These are phyloP conservation scores for Scolopax mira DNA, from an alignment of 2,113 vertebrate genomes.

Conservation along the genomic window DNA sequence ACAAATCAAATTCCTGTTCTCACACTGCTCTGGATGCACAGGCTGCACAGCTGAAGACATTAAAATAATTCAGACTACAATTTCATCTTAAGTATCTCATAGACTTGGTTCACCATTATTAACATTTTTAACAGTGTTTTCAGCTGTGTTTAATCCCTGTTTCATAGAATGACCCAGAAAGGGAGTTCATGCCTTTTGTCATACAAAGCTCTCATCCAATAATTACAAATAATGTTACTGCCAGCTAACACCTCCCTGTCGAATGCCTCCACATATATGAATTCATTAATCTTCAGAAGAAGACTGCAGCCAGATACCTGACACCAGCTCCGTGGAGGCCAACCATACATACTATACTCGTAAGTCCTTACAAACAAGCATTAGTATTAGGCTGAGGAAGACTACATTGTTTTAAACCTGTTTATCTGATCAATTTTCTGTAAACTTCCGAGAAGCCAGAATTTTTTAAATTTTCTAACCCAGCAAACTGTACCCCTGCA, in stretches of 20 bases:
- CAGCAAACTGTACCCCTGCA: not conserved
- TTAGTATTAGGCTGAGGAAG: not conserved
- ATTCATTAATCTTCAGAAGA: not conserved
- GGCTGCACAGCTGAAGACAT: not conserved
- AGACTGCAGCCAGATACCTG: not conserved
- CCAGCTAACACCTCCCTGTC: not conserved
- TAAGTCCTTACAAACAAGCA: not conserved
- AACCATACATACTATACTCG: rapidly evolving
- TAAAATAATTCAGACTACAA: not conserved
- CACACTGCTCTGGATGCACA: not conserved
- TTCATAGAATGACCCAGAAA: not conserved
- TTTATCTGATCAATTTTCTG: not conserved
- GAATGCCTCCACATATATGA: not conserved
- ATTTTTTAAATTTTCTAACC: not conserved
- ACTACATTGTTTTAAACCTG: not conserved
- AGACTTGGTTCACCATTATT: not conserved
- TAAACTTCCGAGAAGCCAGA: not conserved
- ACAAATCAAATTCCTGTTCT: not conserved
- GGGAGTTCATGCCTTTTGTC: not conserved
- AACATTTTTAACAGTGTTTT: not conserved
- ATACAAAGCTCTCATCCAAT: not conserved
- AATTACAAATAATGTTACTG: not conserved
- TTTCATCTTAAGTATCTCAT: not conserved
- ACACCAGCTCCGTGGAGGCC: not conserved
- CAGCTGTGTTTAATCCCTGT: not conserved